Conservation (phyloP, 53 echinoderm and acorn worm species). For the Arbacia lixula region DNA sequence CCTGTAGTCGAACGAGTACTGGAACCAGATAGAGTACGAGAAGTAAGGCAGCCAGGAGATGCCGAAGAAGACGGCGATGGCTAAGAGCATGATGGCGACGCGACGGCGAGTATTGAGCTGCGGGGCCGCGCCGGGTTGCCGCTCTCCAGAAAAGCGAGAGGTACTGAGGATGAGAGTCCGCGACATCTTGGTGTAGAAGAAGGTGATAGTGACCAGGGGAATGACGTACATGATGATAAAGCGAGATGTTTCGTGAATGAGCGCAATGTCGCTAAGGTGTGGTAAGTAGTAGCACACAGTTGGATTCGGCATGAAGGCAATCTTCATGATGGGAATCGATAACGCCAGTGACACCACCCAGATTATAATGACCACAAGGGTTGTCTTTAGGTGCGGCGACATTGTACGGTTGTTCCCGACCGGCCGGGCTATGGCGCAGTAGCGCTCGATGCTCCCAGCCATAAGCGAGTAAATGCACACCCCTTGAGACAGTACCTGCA, state of each 20-base stretch:
- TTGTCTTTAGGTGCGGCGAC: conserved; percentile 58
- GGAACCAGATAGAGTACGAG: conserved; percentile 60
- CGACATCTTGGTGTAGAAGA: conserved; percentile 67
- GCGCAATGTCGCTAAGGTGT: conserved; percentile 1
- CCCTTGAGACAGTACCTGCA: conserved; percentile 76
- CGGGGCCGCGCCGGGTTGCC: conserved; percentile 67
- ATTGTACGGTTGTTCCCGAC: conserved; percentile 57
- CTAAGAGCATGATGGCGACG: conserved; percentile 65
- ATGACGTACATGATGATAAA: conserved; percentile 67
- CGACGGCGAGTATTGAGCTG: conserved; percentile 74
- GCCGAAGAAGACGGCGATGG: conserved; percentile 69
- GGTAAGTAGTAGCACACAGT: conserved; percentile 51
- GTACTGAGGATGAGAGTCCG: conserved; percentile 64
- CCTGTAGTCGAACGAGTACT: conserved; percentile 28
- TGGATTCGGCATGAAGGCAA: background rate
- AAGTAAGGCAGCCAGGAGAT: conserved; percentile 73
- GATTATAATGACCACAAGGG: conserved; percentile 61
- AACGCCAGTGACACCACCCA: conserved; percentile 75
- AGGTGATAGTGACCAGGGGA: conserved; percentile 61
- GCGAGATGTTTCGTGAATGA: conserved; percentile 53
- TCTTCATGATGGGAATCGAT: conserved; percentile 67
- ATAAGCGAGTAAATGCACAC: conserved; percentile 81
- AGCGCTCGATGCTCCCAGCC: conserved; percentile 79
- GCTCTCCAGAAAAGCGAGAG: conserved; percentile 60
- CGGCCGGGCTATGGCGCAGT: conserved; percentile 73